phyloP scores from a whole-genome alignment of 2,797 vertebrate species.

The Anabacerthia variegaticeps region DNA sequence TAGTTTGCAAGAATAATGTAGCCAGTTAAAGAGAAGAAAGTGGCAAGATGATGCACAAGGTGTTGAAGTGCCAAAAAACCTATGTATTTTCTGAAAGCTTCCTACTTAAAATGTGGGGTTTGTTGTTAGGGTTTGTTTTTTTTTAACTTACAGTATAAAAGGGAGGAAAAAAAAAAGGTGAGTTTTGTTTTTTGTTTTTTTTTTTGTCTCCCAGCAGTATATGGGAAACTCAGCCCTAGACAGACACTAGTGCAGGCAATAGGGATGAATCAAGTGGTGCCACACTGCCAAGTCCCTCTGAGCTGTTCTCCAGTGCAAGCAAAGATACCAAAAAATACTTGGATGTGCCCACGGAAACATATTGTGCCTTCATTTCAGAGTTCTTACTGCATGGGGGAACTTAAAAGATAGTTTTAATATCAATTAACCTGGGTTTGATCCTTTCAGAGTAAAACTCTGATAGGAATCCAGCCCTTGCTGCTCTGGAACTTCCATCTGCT shows the following conservation, averaged over 20 bases:
- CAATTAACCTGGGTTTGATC: not conserved
- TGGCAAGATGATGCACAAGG: not conserved
- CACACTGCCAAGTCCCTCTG: not conserved
- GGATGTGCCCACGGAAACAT: not conserved
- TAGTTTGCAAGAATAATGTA: conserved; percentile 1
- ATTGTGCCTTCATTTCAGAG: not conserved
- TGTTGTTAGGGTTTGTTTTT: too few species aligned
- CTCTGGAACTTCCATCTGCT: not conserved
- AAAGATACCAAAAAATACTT: not conserved
- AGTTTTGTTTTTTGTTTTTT: too few species aligned
- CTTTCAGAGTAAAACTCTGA: not conserved
- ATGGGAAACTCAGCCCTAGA: not conserved
- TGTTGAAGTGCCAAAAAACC: not conserved
- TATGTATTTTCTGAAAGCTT: not conserved
- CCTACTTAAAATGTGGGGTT: not conserved
- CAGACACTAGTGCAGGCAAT: not conserved
- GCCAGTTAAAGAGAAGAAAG: not conserved
- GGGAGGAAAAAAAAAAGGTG: not conserved
- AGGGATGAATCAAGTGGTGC: not conserved
- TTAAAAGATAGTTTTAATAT: not conserved
- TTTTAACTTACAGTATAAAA: not conserved
- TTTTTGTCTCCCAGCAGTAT: not conserved
- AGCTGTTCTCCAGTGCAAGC: not conserved
- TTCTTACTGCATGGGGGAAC: not conserved
- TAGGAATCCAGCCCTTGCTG: not conserved